phyloP scores from a whole-genome alignment of 2,888 invertebrate species.

The Campoplex nolae region DNA sequence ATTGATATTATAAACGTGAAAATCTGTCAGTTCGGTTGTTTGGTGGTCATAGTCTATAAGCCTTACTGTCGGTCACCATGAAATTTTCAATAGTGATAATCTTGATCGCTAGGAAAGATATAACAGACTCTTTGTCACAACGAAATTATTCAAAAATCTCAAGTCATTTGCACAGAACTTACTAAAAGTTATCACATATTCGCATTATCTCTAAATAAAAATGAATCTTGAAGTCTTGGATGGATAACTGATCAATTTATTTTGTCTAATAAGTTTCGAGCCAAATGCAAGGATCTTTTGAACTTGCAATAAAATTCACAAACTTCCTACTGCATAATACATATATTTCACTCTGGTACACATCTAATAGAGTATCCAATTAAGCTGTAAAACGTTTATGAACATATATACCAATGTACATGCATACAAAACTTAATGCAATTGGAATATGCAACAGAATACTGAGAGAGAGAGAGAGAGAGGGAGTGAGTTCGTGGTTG shows the following conservation, averaged over 20 bases:
- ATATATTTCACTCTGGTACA: background rate
- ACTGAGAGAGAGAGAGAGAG: conserved; percentile 4
- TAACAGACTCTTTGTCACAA: background rate
- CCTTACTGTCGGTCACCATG: too few relatives aligned
- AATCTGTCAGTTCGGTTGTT: too few relatives aligned
- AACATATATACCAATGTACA: conserved; percentile 25
- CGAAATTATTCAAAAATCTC: background rate
- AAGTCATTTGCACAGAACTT: background rate
- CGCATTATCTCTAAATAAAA: background rate
- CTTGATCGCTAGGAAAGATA: too few relatives aligned
- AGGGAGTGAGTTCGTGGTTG: conserved; percentile 17
- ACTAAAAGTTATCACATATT: background rate
- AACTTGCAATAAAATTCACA: background rate
- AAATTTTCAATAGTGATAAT: too few relatives aligned
- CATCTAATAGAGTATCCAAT: conserved; percentile 43
- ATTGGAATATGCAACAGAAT: conserved; percentile 56
- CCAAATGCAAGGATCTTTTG: background rate
- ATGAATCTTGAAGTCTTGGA: background rate
- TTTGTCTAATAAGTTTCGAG: background rate
- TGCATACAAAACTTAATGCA: conserved; percentile 47
- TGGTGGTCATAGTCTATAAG: too few relatives aligned
- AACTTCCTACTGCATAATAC: background rate
- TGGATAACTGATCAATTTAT: background rate
- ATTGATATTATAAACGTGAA: too few relatives aligned
- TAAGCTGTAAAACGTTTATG: conserved; percentile 36